Conservation (phyloP, 2,113 vertebrate species). For the Marmota flaviventris region DNA sequence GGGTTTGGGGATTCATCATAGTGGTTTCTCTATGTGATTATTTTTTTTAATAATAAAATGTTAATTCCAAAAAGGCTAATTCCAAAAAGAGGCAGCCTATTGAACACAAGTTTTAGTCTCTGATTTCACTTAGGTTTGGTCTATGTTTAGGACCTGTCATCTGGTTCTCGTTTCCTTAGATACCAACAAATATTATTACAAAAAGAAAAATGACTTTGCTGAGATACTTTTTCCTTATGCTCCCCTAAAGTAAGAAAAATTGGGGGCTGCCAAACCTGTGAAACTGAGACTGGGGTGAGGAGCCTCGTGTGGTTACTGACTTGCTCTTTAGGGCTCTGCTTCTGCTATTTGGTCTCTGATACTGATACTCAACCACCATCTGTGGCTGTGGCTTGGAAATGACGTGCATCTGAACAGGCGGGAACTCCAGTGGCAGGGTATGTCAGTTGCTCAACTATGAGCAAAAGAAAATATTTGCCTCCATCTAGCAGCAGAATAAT, state of each 20-base stretch:
- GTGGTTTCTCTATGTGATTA: background rate
- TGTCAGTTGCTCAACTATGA: background rate
- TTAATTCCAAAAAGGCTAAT: background rate
- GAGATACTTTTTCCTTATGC: constrained; percentile 47
- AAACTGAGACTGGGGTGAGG: constrained; percentile 58
- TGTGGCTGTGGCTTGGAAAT: constrained; percentile 65
- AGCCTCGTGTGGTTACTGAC: constrained; percentile 61
- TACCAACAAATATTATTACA: constrained; percentile 74
- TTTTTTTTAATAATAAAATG: background rate
- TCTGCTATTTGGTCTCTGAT: constrained; percentile 46
- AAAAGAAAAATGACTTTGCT: constrained; percentile 68
- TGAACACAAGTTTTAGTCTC: background rate
- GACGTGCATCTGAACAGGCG: background rate
- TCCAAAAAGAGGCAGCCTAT: background rate
- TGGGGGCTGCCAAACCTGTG: constrained; percentile 67
- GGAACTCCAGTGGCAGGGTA: background rate
- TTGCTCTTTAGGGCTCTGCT: constrained; percentile 12
- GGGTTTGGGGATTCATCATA: background rate
- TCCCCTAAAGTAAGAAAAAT: constrained; percentile 40
- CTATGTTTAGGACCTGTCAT: constrained; percentile 42
- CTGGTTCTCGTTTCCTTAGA: constrained; percentile 65
- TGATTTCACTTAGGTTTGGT: background rate
- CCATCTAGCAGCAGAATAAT: background rate
- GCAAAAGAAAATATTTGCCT: background rate
- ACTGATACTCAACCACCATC: background rate